These are phyloP conservation scores for Himalopsyche kuldschensis DNA, from an alignment of 2,888 invertebrate genomes.

Conservation along the genomic window DNA sequence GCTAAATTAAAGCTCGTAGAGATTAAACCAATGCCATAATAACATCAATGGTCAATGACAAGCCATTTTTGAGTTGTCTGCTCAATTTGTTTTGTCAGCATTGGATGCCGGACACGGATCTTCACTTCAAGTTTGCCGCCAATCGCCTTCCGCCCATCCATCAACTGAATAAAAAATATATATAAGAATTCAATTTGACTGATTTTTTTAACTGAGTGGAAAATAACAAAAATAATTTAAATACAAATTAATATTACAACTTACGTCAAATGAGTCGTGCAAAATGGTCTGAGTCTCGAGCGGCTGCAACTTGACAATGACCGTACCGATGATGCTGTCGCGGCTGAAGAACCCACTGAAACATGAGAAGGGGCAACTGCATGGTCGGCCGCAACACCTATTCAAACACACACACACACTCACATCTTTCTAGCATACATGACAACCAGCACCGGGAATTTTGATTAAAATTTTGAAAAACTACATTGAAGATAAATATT, in stretches of 20 bases:
- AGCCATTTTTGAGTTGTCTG: slow-evolving; percentile 92
- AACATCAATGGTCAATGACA: slow-evolving; percentile 67
- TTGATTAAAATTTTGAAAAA: not conserved
- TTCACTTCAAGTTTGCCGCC: slow-evolving; percentile 92
- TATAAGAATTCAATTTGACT: not conserved
- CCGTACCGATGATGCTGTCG: slow-evolving; percentile 83
- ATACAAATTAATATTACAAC: slow-evolving; percentile 46
- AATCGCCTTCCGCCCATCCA: slow-evolving; percentile 85
- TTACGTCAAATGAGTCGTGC: slow-evolving; percentile 92
- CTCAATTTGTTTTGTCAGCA: slow-evolving; percentile 86
- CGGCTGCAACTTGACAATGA: slow-evolving; percentile 81
- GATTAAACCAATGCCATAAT: slow-evolving; percentile 28
- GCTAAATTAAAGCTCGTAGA: slow-evolving; percentile 14
- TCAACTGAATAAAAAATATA: slow-evolving; percentile 62
- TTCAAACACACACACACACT: slow-evolving; percentile 23
- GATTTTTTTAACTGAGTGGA: not conserved
- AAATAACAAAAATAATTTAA: not conserved
- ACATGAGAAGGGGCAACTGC: slow-evolving; percentile 48
- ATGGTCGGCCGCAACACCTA: slow-evolving; percentile 43
- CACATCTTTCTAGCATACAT: slow-evolving; percentile 6
- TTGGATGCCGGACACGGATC: slow-evolving; percentile 83
- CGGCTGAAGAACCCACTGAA: slow-evolving; percentile 92
- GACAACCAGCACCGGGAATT: not conserved
- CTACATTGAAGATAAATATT: not conserved
- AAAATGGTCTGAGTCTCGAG: slow-evolving; percentile 85